Conservation (phyloP, 2,113 vertebrate genomes). For the Stigmatopora argus region DNA sequence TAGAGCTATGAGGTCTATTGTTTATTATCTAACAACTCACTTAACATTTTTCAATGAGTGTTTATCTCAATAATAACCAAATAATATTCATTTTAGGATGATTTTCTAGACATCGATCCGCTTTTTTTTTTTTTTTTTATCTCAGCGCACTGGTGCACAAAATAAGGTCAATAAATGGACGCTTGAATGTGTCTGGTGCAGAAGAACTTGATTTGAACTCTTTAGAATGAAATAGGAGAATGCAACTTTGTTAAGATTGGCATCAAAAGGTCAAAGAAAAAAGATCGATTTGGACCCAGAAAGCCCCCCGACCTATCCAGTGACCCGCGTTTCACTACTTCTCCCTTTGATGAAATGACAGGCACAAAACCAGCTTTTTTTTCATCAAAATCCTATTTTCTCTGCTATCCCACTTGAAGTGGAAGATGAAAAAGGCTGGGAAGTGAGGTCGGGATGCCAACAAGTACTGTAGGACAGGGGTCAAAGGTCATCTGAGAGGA, state of each 20-base stretch:
- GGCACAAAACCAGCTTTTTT: not conserved
- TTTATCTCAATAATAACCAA: not conserved
- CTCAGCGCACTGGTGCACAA: not conserved
- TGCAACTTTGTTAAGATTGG: not conserved
- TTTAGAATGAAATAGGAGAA: not conserved
- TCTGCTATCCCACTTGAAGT: not conserved
- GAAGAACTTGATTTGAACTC: not conserved
- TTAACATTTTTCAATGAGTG: not conserved
- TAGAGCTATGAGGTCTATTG: not conserved
- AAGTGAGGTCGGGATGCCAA: not conserved
- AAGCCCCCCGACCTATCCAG: not conserved
- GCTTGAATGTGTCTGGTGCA: not conserved
- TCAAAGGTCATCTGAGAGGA: constrained; percentile 26
- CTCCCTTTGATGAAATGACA: not conserved
- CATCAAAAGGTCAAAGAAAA: not conserved
- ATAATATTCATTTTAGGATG: not conserved
- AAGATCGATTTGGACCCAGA: not conserved
- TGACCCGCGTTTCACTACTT: not conserved
- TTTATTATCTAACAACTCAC: no score
- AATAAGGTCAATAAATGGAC: not conserved
- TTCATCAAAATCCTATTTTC: constrained; percentile 7
- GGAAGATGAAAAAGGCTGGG: not conserved
- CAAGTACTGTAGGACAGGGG: constrained; percentile 12
- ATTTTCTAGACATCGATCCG: not conserved
- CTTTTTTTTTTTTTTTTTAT: not conserved